Evolutionary conservation across 2,113 vertebrate species (phyloP).

Genomic region (Aspidoscelis tigris): DNA sequence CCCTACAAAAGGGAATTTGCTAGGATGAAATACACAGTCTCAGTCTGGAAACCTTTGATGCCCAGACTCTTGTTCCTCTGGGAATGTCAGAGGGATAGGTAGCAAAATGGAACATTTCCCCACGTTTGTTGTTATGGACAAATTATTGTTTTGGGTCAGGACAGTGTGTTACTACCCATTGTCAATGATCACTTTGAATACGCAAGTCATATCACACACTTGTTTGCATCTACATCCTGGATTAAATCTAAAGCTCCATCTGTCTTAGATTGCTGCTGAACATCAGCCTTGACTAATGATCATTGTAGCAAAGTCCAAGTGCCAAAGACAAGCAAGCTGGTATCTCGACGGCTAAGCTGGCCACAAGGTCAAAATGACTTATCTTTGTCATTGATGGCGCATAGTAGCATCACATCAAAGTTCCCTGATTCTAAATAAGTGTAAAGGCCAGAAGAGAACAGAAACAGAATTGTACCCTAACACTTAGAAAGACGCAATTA

Average conservation of each 20-base stretch:
- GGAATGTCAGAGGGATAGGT: not conserved
- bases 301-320: slow-evolving; percentile 15
- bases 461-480: not conserved
- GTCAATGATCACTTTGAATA: slow-evolving; percentile 3
- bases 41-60: no score
- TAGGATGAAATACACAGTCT: no score
- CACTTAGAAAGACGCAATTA: not conserved
- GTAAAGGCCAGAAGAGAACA: not conserved
- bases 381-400: not conserved
- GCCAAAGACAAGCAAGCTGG: slow-evolving; percentile 19
- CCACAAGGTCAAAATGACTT: not conserved
- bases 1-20: no score
- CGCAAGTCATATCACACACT: slow-evolving; percentile 1
- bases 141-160: no score
- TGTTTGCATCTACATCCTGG: slow-evolving; percentile 23
- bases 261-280: slow-evolving; percentile 12
- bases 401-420: no score
- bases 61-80: no score
- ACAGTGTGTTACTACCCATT: slow-evolving; percentile 4
- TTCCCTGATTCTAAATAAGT: not conserved
- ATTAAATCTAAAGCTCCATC: slow-evolving; percentile 39
- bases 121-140: no score
- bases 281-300: slow-evolving; percentile 2
- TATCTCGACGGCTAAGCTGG: slow-evolving; percentile 16
- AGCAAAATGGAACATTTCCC: not conserved